Base-by-base conservation (phyloP, 2,888 invertebrate genomes). In the Xestia rhomboidea region DNA sequence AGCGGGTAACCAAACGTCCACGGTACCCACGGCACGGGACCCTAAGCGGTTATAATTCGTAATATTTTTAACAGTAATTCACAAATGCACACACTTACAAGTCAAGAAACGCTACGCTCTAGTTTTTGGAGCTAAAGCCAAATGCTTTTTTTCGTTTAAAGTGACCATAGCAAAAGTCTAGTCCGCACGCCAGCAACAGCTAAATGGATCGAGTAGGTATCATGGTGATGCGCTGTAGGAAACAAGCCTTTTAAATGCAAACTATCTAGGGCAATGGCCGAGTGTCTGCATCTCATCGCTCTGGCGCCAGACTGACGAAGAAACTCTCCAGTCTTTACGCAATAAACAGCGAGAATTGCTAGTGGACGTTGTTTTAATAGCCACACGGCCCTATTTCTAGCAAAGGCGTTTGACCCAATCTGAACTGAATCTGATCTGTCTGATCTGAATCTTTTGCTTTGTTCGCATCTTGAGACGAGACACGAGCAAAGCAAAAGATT, bases 231-330 rank as follows among this genome's bases (percentile, higher is more conserved):
- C 8, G 21, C 5, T 41, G 18, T n/a, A 38, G 4, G 21, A 21
- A 44, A 10, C 10, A 18, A 66, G 49, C 24, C 15, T n/a, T 68
- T 18, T 34, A 46, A 30, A 34, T 68, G 30, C 30, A 68, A 49
- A 68, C 49, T 24, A n/a, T 24, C 30, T 57, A 46, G 79, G 46
- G 21, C 77, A 77, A 77, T 63, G 79, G 7, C 77, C 71, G 46
- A 30, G 0, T n/a, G 79, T 24, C 38, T n/a, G 15, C 79, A 79
- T 70, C 71, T 69, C 46, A n/a, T 63, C n/a, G 27, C 51, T 21
- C 62, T 51, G 77, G 77, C 77, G 77, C 77, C 71, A 79, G 71
- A 18, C 62, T 63, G 77, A 46, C 63, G 27, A 62, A 46, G 70
- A 63, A 15, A 24, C 24, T 67, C 24, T 34, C 34, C 18, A 46